phyloP scores from a whole-genome alignment of 2,797 vertebrate species.

The Ibycter americanus region DNA sequence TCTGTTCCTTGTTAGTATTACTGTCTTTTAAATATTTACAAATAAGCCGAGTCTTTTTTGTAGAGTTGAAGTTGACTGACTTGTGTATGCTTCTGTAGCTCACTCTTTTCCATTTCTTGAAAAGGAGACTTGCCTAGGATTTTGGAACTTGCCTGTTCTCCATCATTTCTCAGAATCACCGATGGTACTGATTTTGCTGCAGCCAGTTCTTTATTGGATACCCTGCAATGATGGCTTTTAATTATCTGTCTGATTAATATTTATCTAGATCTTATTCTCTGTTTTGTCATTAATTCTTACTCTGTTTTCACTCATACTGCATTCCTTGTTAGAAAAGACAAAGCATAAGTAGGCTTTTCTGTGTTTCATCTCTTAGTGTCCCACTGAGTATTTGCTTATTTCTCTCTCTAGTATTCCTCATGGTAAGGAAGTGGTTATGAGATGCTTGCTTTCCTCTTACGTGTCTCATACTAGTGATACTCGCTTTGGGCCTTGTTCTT shows the following conservation, averaged over 20 bases:
- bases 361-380: background rate
- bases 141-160: background rate
- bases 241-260: background rate
- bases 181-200: background rate
- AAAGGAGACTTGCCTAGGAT: background rate
- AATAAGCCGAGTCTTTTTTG: background rate
- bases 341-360: background rate
- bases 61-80: background rate
- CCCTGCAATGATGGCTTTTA: background rate
- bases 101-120: background rate
- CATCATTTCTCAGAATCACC: background rate
- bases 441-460: background rate
- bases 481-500: background rate
- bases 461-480: background rate
- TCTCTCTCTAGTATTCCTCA: background rate
- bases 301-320: background rate
- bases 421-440: background rate
- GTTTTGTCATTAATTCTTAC: background rate
- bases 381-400: background rate
- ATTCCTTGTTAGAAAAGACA: background rate
- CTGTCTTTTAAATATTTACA: background rate
- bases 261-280: background rate
- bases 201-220: background rate
- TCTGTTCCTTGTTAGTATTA: background rate
- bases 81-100: background rate